phyloP scores from a whole-genome alignment of 2,113 vertebrate species.

The Gymnobelideus leadbeateri region DNA sequence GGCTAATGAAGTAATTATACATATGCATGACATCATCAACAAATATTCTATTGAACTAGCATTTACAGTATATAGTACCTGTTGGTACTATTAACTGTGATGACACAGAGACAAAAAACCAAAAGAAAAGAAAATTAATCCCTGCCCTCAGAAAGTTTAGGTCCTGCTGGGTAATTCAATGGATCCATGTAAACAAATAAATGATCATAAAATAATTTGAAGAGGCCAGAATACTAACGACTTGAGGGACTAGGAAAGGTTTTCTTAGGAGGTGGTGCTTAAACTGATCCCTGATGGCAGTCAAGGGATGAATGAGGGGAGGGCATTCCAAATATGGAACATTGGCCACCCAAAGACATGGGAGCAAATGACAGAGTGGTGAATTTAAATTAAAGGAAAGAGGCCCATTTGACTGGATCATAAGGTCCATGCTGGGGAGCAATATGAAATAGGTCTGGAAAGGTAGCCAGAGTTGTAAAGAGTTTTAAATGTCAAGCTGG shows the following conservation, averaged over 20 bases:
- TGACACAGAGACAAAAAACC: background rate
- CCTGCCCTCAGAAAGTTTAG: background rate
- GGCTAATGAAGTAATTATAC: conserved; percentile 17
- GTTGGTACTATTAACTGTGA: background rate
- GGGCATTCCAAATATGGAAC: background rate
- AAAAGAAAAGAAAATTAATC: background rate
- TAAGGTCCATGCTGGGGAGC: background rate
- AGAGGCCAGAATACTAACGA: background rate
- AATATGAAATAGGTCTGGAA: background rate
- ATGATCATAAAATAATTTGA: background rate
- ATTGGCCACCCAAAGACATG: background rate
- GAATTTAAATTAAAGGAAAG: background rate
- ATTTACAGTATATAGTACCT: background rate
- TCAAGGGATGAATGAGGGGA: background rate
- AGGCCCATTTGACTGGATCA: background rate
- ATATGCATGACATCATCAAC: background rate
- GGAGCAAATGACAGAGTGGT: background rate
- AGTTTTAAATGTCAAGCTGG: background rate
- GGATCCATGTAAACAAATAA: background rate
- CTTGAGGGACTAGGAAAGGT: background rate
- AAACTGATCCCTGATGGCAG: background rate
- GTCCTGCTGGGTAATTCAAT: background rate
- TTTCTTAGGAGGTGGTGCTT: background rate
- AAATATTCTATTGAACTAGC: background rate
- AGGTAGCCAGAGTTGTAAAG: background rate